These are phyloP conservation scores for Pristiophorus japonicus DNA, from an alignment of 2,113 vertebrate species.

Conservation along the genomic window DNA sequence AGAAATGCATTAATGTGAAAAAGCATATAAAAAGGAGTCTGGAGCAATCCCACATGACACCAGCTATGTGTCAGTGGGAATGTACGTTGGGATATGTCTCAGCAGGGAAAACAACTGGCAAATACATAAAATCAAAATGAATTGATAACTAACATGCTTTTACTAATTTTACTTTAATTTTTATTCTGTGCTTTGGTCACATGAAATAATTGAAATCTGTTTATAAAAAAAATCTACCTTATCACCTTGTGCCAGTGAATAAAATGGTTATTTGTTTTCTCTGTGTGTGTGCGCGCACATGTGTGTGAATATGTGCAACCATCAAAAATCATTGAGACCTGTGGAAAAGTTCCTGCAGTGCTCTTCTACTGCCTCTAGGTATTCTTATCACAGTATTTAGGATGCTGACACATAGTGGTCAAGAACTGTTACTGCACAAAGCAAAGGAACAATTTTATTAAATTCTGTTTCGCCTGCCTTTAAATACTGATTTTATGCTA, in stretches of 20 bases:
- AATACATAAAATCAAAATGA: neutral
- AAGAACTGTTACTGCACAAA: neutral
- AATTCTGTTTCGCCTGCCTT: neutral
- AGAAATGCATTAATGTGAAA: neutral
- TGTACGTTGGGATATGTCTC: neutral
- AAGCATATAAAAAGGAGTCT: neutral
- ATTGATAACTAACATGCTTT: neutral
- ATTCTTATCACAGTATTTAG: neutral
- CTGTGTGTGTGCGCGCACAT: neutral
- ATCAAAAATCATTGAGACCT: neutral
- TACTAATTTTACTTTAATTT: neutral
- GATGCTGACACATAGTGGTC: neutral
- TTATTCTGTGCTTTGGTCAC: neutral
- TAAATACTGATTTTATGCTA: neutral
- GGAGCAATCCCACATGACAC: neutral
- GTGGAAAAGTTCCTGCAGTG: neutral
- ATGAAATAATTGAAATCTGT: neutral
- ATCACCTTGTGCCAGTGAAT: neutral
- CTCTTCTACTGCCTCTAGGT: neutral
- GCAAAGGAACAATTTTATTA: neutral
- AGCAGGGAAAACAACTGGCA: neutral
- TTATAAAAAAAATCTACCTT: neutral
- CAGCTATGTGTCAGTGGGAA: neutral
- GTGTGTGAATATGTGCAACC: neutral
- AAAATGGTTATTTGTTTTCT: neutral